Evolutionary conservation across 2,888 invertebrate species (phyloP).

Genomic region (Thecophora atra): DNA sequence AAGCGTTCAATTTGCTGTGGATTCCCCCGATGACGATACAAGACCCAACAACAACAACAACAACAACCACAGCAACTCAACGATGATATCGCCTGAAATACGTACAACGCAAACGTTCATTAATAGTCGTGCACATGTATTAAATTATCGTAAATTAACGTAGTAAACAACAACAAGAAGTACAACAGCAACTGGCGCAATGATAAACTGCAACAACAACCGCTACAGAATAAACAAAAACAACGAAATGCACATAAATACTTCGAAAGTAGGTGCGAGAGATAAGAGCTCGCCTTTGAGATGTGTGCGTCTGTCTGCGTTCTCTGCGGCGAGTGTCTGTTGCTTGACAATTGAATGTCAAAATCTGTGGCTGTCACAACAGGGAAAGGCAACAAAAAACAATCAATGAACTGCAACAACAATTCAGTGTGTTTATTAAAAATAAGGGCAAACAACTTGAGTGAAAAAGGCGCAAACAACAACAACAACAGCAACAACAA

Average conservation of each 20-base stretch:
- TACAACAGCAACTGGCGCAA: too few relatives aligned
- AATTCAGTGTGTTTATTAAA: not conserved
- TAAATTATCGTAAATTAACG: not conserved
- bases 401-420: not conserved
- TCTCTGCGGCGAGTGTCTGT: slow-evolving; percentile 17
- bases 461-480: slow-evolving; percentile 13
- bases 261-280: not conserved
- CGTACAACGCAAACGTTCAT: not conserved
- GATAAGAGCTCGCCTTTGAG: too few relatives aligned
- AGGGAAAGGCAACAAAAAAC: not conserved
- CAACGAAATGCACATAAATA: slow-evolving; percentile 9
- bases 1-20: slow-evolving; percentile 9
- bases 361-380: not conserved
- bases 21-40: slow-evolving; percentile 23
- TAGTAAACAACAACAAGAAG: not conserved
- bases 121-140: not conserved
- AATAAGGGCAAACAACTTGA: slow-evolving; percentile 12
- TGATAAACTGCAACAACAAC: not conserved
- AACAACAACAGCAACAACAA: slow-evolving; percentile 16
- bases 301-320: slow-evolving; percentile 7
- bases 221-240: not conserved
- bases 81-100: not conserved
- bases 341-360: slow-evolving; percentile 9
- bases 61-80: not conserved
- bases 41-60: not conserved